phyloP scores from a whole-genome alignment of 2,888 invertebrate species.

The Malthinus flaveolus region DNA sequence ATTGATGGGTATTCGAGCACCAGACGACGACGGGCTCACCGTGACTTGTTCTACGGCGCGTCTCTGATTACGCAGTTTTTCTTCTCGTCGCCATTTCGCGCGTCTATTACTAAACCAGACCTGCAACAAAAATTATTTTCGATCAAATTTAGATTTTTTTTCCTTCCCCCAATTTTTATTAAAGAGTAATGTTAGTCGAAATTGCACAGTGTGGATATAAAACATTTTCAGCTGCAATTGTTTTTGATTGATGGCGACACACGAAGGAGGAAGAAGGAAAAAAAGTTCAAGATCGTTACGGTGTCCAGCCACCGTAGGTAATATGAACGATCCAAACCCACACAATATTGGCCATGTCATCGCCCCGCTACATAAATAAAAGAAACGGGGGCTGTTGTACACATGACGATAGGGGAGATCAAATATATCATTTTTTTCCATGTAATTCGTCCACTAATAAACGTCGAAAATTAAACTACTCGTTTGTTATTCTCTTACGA shows the following conservation, averaged over 20 bases:
- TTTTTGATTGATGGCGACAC: slow-evolving; percentile 38
- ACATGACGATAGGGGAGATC: slow-evolving; percentile 38
- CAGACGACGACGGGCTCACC: slow-evolving; percentile 62
- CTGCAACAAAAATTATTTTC: slow-evolving; percentile 58
- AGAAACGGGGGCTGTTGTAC: slow-evolving; percentile 33
- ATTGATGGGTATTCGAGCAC: slow-evolving; percentile 72
- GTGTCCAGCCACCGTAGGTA: slow-evolving; percentile 42
- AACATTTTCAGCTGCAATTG: slow-evolving; percentile 39
- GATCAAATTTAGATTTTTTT: not conserved
- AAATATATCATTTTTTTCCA: slow-evolving; percentile 46
- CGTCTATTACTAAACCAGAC: slow-evolving; percentile 99
- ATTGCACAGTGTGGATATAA: not conserved
- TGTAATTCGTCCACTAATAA: slow-evolving; percentile 38
- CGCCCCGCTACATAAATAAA: slow-evolving; percentile 47
- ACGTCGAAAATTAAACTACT: slow-evolving; percentile 24
- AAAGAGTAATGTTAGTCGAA: too few relatives aligned
- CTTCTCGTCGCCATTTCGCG: slow-evolving; percentile 99
- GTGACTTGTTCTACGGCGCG: slow-evolving; percentile 64
- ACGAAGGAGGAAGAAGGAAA: slow-evolving; percentile 14
- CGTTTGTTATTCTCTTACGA: too few relatives aligned
- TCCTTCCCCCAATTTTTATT: not conserved
- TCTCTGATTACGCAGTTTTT: slow-evolving; percentile 93
- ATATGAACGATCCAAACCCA: slow-evolving; percentile 42
- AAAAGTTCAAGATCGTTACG: slow-evolving; percentile 35
- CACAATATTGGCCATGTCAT: slow-evolving; percentile 50